phyloP scores from a whole-genome alignment of 2,888 invertebrate species.

The Mythimna vitellina region DNA sequence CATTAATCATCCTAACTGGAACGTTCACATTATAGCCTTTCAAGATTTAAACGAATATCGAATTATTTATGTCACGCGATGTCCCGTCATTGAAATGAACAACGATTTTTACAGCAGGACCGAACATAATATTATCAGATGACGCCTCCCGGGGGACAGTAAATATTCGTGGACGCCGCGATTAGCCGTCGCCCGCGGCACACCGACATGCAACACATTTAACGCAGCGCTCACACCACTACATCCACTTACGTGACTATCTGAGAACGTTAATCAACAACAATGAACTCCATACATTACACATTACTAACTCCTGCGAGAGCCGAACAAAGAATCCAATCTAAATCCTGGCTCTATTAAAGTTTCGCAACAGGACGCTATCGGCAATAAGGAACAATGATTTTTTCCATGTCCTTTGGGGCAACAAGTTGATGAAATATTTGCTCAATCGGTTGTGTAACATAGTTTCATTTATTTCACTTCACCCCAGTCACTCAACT shows the following conservation, averaged over 20 bases:
- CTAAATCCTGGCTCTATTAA: slow-evolving; percentile 74
- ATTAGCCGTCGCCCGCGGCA: slow-evolving; percentile 79
- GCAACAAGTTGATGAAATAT: slow-evolving; percentile 90
- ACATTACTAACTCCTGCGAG: slow-evolving; percentile 34
- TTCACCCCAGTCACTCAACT: slow-evolving; percentile 85
- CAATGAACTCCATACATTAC: slow-evolving; percentile 54
- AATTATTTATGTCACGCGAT: slow-evolving; percentile 62
- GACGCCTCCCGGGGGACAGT: slow-evolving; percentile 81
- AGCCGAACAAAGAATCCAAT: slow-evolving; percentile 62
- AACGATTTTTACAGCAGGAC: slow-evolving; percentile 71
- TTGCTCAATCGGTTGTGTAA: slow-evolving; percentile 88
- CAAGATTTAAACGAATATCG: slow-evolving; percentile 62
- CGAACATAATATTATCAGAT: slow-evolving; percentile 80
- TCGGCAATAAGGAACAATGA: slow-evolving; percentile 76
- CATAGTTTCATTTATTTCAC: slow-evolving; percentile 89
- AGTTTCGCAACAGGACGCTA: slow-evolving; percentile 71
- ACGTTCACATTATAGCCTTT: slow-evolving; percentile 52
- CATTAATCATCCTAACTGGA: slow-evolving; percentile 59
- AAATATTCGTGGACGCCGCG: slow-evolving; percentile 80
- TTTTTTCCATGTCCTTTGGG: slow-evolving; percentile 80
- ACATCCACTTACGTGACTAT: slow-evolving; percentile 17
- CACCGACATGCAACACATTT: slow-evolving; percentile 66
- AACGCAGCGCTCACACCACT: slow-evolving; percentile 47
- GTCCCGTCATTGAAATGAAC: slow-evolving; percentile 60
- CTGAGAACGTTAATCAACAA: slow-evolving; percentile 42